Conservation (phyloP, 1,140 invertebrate species). For the Thaumetopoea pityocampa region DNA sequence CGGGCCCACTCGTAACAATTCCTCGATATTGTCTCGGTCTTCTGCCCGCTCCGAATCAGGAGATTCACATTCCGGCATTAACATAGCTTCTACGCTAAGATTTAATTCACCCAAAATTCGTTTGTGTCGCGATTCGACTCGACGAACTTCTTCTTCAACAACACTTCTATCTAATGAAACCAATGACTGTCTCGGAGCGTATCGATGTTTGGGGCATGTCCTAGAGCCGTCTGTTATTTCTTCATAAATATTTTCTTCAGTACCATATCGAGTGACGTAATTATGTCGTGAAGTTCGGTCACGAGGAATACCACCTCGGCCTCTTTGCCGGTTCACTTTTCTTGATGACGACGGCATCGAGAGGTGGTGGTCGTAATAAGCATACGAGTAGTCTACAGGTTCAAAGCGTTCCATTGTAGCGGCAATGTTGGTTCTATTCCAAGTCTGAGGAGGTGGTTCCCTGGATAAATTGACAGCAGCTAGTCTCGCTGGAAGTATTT, state of each 20-base stretch:
- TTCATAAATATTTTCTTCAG: constrained; percentile 92
- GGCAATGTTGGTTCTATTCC: constrained; percentile 78
- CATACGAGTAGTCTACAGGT: constrained; percentile 84
- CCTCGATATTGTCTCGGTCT: constrained; percentile 79
- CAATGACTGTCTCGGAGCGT: constrained; percentile 69
- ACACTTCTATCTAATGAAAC: constrained; percentile 80
- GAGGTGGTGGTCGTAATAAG: constrained; percentile 84
- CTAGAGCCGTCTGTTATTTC: constrained; percentile 83
- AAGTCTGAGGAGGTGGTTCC: constrained; percentile 60
- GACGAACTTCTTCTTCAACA: constrained; percentile 87
- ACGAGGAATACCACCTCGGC: constrained; percentile 62
- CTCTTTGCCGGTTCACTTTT: constrained; percentile 57
- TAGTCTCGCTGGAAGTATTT: constrained; percentile 70
- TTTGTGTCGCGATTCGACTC: constrained; percentile 86
- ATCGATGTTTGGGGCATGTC: constrained; percentile 73
- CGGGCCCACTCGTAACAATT: constrained; percentile 81
- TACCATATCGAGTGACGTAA: constrained; percentile 86
- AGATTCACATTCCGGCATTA: constrained; percentile 83
- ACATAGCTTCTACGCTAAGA: constrained; percentile 90
- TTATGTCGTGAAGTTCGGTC: constrained; percentile 77
- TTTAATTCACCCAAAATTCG: constrained; percentile 90
- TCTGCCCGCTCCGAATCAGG: constrained; percentile 69
- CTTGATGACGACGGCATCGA: constrained; percentile 77
- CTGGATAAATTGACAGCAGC: constrained; percentile 69
- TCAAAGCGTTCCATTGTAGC: constrained; percentile 79